Conservation (phyloP, 2,113 vertebrate species). For the Gopherus flavomarginatus region DNA sequence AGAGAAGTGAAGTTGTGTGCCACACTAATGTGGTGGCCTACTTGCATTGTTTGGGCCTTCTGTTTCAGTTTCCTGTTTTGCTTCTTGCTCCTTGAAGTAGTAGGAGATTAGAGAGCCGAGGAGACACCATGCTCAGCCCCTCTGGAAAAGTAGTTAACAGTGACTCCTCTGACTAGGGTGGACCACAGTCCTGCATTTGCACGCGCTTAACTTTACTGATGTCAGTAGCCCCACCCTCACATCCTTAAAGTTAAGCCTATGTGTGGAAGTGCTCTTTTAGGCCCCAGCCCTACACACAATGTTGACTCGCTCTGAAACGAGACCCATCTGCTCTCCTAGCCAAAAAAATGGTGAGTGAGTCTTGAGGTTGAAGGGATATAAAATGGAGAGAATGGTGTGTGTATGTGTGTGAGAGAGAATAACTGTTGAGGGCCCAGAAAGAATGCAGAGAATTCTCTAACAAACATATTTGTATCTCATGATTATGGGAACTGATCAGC, state of each 20-base stretch:
- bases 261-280: background rate
- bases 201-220: background rate
- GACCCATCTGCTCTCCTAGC: background rate
- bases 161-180: accelerated
- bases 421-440: background rate
- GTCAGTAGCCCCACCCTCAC: background rate
- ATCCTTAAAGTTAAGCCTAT: background rate
- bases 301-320: background rate
- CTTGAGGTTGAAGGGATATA: accelerated
- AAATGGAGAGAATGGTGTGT: background rate
- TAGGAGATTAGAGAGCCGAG: background rate
- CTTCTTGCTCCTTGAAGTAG: background rate
- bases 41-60: slow-evolving; percentile 2
- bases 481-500: background rate
- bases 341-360: background rate
- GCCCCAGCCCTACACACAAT: too few species aligned
- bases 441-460: background rate
- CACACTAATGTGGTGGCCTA: slow-evolving; percentile 33
- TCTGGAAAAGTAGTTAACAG: background rate
- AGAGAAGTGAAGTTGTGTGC: slow-evolving; percentile 44
- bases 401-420: background rate
- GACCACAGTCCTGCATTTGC: background rate
- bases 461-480: background rate
- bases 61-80: background rate
- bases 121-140: background rate